Evolutionary conservation across 2,888 invertebrate genomes (phyloP), one percentile per base, ranked within the genome.

Genomic region (Erynnis tages): DNA sequence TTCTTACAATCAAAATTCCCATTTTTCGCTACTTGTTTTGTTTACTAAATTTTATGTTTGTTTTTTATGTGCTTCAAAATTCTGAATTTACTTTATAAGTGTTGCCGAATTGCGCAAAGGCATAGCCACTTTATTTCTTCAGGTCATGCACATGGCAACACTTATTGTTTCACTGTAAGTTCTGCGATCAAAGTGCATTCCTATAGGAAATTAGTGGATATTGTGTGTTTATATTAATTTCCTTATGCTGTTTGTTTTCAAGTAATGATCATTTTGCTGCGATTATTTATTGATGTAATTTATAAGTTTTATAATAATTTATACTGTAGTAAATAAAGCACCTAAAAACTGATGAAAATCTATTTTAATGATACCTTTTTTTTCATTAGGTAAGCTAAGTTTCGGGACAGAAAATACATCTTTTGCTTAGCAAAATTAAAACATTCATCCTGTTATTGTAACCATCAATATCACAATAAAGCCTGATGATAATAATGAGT

Each of bases 251-350:
- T 54, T 58, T 59, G 54, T 59, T 62, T n/a, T 67, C 66, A 66
- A 68, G 38, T 25, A 41, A 49, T 49, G 27, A 50, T 73, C 62
- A 71, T 74, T 73, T 80, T 67, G 75, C 76, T 73, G 72, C 69
- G 65, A 76, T 79, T 83, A 86, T 86, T 85, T 86, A 87, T 87
- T 86, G 72, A 75, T 76, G 69, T 82, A 77, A 84, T 80, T 76
- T 82, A 77, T 79, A 79, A 69, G 76, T 79, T 83, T 85, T 79
- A 73, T 83, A 76, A 76, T 84, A 79, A 86, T 85, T 84, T 87
- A 85, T 85, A 80, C 72, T 73, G 67, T 81, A 83, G 75, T 75
- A 62, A 87, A 76, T 85, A 84, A 86, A 85, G 76, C 74, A 80
- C 71, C 67, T 35, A 46, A 54, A 54, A 58, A 37, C 21, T 38